phyloP scores from a whole-genome alignment of 2,797 vertebrate species.

The Trachops cirrhosus region DNA sequence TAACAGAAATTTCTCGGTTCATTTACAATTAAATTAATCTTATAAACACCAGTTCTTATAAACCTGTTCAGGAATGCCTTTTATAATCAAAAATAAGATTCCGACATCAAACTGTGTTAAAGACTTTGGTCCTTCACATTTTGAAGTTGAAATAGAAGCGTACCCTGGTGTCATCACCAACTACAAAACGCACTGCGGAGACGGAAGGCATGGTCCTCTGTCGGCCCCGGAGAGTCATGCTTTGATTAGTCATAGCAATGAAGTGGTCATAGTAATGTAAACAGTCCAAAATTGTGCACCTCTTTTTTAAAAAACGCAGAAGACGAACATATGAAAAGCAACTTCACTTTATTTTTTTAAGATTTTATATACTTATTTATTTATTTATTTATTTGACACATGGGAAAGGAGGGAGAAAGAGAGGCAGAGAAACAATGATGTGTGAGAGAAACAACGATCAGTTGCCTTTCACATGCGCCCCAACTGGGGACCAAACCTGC shows the following conservation, averaged over 20 bases:
- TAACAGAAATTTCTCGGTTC: background rate
- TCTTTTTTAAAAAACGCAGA: background rate
- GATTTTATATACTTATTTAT: background rate
- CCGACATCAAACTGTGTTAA: background rate
- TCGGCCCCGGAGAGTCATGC: accelerated
- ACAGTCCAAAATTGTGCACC: background rate
- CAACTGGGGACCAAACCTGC: too few relatives aligned
- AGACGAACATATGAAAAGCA: background rate
- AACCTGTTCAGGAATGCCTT: background rate
- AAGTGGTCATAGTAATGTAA: background rate
- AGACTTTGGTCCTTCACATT: background rate
- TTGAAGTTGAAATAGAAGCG: background rate
- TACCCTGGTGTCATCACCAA: background rate
- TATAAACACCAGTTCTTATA: background rate
- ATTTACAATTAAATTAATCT: background rate
- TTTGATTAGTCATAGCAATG: accelerated
- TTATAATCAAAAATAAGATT: background rate
- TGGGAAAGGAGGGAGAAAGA: too few relatives aligned
- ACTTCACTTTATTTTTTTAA: background rate
- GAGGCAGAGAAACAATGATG: background rate
- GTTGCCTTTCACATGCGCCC: background rate
- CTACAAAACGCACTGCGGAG: background rate
- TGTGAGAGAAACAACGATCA: background rate
- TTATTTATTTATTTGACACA: too few relatives aligned
- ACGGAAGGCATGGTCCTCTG: background rate